Conservation (phyloP, 1,140 invertebrate genomes). For the Triops longicaudatus region DNA sequence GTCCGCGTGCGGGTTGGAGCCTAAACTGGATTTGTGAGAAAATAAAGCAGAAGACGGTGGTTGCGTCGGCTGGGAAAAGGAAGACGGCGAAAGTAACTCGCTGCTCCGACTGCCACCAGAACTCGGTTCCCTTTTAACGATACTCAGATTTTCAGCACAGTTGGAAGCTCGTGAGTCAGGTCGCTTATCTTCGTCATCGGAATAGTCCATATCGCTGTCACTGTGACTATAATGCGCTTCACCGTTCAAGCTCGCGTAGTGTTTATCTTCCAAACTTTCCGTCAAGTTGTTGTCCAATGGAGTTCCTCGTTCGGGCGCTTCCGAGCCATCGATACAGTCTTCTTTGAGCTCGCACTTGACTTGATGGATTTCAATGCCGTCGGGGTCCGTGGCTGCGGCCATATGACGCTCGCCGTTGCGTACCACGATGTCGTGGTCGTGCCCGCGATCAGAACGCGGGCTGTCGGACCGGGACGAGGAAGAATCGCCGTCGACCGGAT, state of each 20-base stretch:
- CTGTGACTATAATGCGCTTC: slow-evolving; percentile 22
- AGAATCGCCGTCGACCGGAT: slow-evolving; percentile 9
- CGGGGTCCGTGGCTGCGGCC: background rate
- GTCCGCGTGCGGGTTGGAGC: background rate
- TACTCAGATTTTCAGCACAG: slow-evolving; percentile 28
- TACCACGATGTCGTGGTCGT: background rate
- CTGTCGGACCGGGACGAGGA: background rate
- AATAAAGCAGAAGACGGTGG: slow-evolving; percentile 31
- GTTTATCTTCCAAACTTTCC: slow-evolving; percentile 1
- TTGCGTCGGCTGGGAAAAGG: slow-evolving; percentile 25
- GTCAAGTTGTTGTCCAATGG: slow-evolving; percentile 13
- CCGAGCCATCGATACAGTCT: slow-evolving; percentile 22
- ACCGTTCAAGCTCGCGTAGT: slow-evolving; percentile 25
- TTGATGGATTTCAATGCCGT: background rate
- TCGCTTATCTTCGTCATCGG: slow-evolving; percentile 32
- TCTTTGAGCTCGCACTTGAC: slow-evolving; percentile 12
- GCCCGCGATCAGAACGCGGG: background rate
- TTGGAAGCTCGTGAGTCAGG: slow-evolving; percentile 28
- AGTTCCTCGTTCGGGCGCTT: slow-evolving; percentile 19
- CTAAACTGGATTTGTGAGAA: background rate
- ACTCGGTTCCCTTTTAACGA: background rate
- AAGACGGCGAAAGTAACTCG: background rate
- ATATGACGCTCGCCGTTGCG: background rate
- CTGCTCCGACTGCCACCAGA: background rate
- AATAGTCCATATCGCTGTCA: slow-evolving; percentile 33